These are phyloP conservation scores for Polietes domitor DNA, from an alignment of 2,888 invertebrate genomes.

Conservation along the genomic window DNA sequence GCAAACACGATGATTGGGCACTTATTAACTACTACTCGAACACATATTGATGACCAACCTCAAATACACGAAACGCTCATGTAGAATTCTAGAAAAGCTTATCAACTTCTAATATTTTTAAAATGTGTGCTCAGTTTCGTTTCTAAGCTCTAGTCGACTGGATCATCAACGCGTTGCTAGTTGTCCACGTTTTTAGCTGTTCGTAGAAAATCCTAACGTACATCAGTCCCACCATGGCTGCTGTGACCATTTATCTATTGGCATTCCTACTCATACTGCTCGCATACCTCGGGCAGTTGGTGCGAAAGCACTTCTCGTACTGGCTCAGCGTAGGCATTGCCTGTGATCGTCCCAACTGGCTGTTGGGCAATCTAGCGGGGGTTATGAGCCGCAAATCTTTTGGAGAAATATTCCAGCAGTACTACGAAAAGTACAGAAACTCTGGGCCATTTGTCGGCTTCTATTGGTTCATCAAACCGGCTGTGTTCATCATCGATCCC, in stretches of 20 bases:
- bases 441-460: conserved; percentile 75
- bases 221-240: too few species aligned
- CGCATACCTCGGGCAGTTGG: neutral
- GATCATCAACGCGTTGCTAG: too few species aligned
- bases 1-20: too few species aligned
- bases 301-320: conserved; percentile 44
- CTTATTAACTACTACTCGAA: too few species aligned
- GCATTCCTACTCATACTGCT: conserved; percentile 34
- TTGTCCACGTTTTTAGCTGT: too few species aligned
- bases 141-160: too few species aligned
- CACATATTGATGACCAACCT: too few species aligned
- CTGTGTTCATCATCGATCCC: conserved; percentile 64
- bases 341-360: conserved; percentile 60
- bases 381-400: conserved; percentile 50
- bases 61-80: too few species aligned
- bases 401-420: conserved; percentile 60
- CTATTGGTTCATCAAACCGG: conserved; percentile 72
- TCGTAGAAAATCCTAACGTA: too few species aligned
- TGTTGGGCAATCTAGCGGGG: conserved; percentile 61
- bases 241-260: conserved; percentile 41
- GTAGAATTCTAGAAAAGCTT: too few species aligned
- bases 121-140: too few species aligned
- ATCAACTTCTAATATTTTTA: too few species aligned
- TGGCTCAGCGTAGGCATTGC: conserved; percentile 42
- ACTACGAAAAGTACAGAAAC: conserved; percentile 73